phyloP scores from a whole-genome alignment of 2,113 vertebrate genomes.

The Leptobrachium ailaonicum region DNA sequence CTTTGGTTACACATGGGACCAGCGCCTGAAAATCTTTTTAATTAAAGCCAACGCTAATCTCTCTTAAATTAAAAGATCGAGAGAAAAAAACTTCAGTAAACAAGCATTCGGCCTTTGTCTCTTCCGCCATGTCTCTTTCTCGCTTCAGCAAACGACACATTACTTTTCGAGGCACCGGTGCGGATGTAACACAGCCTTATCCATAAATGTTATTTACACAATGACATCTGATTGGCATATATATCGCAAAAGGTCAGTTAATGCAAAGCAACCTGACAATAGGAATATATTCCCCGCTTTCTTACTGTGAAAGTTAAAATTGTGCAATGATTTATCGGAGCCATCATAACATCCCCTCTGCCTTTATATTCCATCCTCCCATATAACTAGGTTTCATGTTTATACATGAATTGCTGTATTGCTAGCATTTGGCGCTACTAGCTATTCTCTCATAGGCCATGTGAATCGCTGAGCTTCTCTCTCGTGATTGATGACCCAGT shows the following conservation, averaged over 20 bases:
- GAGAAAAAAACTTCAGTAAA: neutral
- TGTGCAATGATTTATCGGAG: neutral
- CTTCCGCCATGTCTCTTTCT: neutral
- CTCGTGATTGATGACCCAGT: slow-evolving; percentile 41
- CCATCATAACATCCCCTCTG: neutral
- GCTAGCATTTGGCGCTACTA: neutral
- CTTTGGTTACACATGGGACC: slow-evolving; percentile 2
- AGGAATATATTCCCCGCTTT: neutral
- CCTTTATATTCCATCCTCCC: neutral
- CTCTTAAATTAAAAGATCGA: slow-evolving; percentile 25
- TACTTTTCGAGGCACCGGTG: neutral
- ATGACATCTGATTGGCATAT: neutral
- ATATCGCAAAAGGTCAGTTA: slow-evolving; percentile 13
- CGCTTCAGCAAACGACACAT: neutral
- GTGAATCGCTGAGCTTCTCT: slow-evolving; percentile 22
- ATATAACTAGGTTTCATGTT: slow-evolving; percentile 13
- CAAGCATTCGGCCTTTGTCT: slow-evolving; percentile 13
- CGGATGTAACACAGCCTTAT: slow-evolving; percentile 4
- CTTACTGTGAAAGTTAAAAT: neutral
- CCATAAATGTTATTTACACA: slow-evolving; percentile 5
- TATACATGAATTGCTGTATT: slow-evolving; percentile 2
- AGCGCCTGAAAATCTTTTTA: slow-evolving; percentile 11
- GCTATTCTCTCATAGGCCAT: neutral
- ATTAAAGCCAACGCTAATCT: slow-evolving; percentile 33
- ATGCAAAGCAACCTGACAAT: slow-evolving; percentile 3